Base-by-base conservation (phyloP, 2,113 vertebrate species). In the Grallaria varia region DNA sequence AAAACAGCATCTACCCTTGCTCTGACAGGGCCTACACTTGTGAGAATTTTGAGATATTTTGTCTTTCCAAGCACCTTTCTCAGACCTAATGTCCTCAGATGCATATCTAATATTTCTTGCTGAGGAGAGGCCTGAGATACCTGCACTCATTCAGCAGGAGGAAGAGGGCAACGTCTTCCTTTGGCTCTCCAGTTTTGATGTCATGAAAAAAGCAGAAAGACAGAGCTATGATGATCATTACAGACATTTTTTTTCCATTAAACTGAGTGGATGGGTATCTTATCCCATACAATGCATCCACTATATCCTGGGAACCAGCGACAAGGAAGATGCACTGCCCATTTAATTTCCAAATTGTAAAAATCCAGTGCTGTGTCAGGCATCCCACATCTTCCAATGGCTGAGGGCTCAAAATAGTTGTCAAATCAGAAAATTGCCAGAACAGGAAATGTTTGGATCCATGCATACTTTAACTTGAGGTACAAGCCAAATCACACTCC, bases 361-460 rank as follows among this genome's bases (percentile, higher is more conserved):
- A 73, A 62, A 35, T 18, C 23, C 55, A 58, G 23, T 30, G 12
- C 33, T 49, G 5, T 40, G 19, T 40, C 31, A 18, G 10, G 27
- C 11, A 92, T 21, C 2, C 14, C 25, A 45, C 35, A 37, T 40
- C 20, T 85, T 78, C 23, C 66, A 42, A 16, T 4, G 3, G 62
- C n/a, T 75, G 28, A 55, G 71, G 10, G 35, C 16, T 52, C 24
- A 50, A 74, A 33, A 37, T 17, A 33, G 28, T 7, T 71, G 22
- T 28, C 22, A 71, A 72, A 75, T 24, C 24, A 71, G 55, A 74
- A 50, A 52, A 17, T 20, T 40, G 10, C 17, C 39, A 31, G 37
- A 59, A 53, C 0, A 8, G 30, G 4, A 2, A 56, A 7, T 0
- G 0, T 53, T 62, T 66, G 33, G 12, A 14, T 56, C 33, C 23